These are phyloP conservation scores for Conopomorpha cramerella DNA, from an alignment of 1,140 invertebrate genomes.

Conservation along the genomic window DNA sequence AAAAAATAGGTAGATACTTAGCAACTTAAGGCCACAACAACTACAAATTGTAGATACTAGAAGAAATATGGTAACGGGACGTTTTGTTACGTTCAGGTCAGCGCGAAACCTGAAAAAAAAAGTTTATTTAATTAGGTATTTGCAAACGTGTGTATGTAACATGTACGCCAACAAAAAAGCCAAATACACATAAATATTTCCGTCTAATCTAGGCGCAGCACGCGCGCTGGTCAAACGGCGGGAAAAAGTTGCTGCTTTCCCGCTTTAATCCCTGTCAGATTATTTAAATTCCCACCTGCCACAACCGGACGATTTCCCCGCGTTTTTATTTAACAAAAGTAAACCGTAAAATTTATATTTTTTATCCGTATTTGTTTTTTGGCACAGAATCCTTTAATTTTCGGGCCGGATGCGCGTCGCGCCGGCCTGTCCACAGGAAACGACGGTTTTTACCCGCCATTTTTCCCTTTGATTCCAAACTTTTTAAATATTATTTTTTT, in stretches of 20 bases:
- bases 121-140: no score
- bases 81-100: no score
- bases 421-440: conserved; percentile 24
- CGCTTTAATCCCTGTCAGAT: conserved; percentile 58
- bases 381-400: conserved; percentile 58
- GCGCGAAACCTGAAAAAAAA: no score
- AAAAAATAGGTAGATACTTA: no score
- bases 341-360: conserved; percentile 57
- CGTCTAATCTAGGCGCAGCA: conserved; percentile 28
- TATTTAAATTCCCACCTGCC: conserved; percentile 61
- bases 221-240: conserved; percentile 27
- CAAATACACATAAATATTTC: no score
- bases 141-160: no score
- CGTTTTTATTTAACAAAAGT: conserved; percentile 54
- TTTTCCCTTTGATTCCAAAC: neutral
- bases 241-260: conserved; percentile 58
- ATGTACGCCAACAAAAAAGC: no score
- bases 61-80: no score
- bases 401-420: conserved; percentile 43
- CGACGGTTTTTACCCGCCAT: conserved; percentile 25
- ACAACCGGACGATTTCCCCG: conserved; percentile 28
- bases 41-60: no score
- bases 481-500: no score
- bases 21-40: no score
- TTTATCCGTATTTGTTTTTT: conserved; percentile 61